Evolutionary conservation across 2,113 vertebrate genomes (phyloP).

Genomic region (Sigmodon hispidus): DNA sequence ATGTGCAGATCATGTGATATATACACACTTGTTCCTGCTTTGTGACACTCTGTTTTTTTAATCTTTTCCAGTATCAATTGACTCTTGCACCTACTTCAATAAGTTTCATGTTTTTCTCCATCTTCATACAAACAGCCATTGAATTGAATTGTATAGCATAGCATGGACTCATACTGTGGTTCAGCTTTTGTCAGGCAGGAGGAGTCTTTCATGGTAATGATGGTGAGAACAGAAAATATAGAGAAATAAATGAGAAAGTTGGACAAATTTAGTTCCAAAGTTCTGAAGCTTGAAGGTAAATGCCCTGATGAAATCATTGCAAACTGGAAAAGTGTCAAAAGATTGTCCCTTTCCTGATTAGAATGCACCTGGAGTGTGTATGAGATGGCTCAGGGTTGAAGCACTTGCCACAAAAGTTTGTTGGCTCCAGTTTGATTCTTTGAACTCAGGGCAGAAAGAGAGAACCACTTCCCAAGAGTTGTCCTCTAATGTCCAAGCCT

Average conservation of each 20-base stretch:
- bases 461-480: background rate
- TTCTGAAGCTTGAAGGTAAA: constrained; percentile 29
- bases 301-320: constrained; percentile 2
- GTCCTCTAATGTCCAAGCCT: background rate
- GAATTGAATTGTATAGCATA: background rate
- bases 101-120: background rate
- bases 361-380: background rate
- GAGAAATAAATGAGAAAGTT: constrained; percentile 10
- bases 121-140: background rate
- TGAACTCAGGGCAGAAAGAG: background rate
- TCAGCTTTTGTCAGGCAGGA: background rate
- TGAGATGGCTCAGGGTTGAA: background rate
- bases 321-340: constrained; percentile 11
- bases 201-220: background rate
- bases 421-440: background rate
- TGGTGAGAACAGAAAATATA: constrained; percentile 23
- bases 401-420: background rate
- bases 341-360: background rate
- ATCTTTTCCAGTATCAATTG: constrained; percentile 14
- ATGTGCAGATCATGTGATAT: background rate
- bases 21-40: background rate
- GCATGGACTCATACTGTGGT: background rate
- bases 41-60: background rate
- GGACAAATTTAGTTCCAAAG: background rate
- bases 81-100: background rate